phyloP scores from a whole-genome alignment of 1,140 invertebrate species.

The Propsilocerus akamusi region DNA sequence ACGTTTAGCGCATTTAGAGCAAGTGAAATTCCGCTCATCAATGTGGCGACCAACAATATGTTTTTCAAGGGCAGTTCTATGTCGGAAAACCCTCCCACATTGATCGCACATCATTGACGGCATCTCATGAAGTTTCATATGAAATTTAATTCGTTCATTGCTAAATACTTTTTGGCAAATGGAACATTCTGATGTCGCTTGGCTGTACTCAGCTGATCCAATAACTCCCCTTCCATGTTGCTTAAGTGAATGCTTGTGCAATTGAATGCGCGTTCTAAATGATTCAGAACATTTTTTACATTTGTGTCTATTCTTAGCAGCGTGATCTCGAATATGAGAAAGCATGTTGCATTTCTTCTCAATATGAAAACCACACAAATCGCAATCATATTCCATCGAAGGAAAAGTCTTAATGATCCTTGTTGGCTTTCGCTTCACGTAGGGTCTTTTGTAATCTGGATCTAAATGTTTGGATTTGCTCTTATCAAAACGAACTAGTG shows the following conservation, averaged over 20 bases:
- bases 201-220: not conserved
- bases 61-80: constrained; percentile 21
- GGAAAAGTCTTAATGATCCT: not conserved
- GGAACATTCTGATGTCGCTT: not conserved
- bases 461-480: too few species aligned
- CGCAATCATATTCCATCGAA: not conserved
- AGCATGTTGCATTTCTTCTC: not conserved
- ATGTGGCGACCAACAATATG: constrained; percentile 24
- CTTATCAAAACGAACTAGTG: too few species aligned
- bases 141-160: not conserved
- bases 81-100: constrained; percentile 7
- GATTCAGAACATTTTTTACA: not conserved
- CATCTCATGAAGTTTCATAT: not conserved
- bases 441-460: not conserved
- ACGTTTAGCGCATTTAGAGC: constrained; percentile 26
- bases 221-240: not conserved
- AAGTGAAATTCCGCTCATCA: constrained; percentile 28
- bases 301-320: not conserved
- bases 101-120: not conserved
- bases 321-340: not conserved
- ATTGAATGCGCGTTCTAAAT: not conserved
- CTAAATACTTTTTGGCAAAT: not conserved
- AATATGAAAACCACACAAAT: not conserved
- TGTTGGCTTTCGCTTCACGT: not conserved
- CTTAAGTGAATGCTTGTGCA: not conserved